Evolutionary conservation across 64 coral and sea anemone species (phyloP).

Genomic region (Exaiptasia diaphana): DNA sequence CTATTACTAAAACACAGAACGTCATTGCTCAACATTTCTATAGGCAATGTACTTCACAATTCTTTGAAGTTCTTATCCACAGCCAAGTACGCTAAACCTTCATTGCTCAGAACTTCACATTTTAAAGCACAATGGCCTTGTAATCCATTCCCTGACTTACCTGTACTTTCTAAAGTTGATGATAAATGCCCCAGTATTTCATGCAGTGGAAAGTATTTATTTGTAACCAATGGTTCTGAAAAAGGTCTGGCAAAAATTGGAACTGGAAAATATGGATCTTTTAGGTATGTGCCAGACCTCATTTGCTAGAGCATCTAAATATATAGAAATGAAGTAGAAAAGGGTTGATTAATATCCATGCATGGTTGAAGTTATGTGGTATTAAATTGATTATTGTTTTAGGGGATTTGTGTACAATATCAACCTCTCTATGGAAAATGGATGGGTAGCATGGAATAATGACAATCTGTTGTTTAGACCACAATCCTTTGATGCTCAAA

Average conservation of each 20-base stretch:
- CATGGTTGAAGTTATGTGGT: neutral
- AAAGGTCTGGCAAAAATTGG: constrained; percentile 63
- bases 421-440: constrained; percentile 36
- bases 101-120: constrained; percentile 26
- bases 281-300: constrained; percentile 30
- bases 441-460: constrained; percentile 38
- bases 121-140: constrained; percentile 36
- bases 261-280: constrained; percentile 49
- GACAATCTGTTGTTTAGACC: constrained; percentile 54
- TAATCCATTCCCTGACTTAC: neutral
- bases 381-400: neutral
- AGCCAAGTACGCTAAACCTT: neutral
- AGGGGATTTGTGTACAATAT: constrained; percentile 21
- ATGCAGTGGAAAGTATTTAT: constrained; percentile 69
- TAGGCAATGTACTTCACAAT: neutral
- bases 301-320: neutral
- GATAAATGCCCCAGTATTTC: constrained; percentile 38
- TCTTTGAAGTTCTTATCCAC: constrained; percentile 8
- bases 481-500: constrained; percentile 4
- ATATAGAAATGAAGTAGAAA: neutral
- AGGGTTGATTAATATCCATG: neutral
- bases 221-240: neutral
- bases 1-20: constrained; percentile 23
- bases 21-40: constrained; percentile 1
- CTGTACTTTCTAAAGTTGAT: neutral